Percentiles rank a stretch among this genome's conserved stretches.
Conservation (phyloP, 2,113 vertebrate genomes). For the Rattus rattus region DNA sequence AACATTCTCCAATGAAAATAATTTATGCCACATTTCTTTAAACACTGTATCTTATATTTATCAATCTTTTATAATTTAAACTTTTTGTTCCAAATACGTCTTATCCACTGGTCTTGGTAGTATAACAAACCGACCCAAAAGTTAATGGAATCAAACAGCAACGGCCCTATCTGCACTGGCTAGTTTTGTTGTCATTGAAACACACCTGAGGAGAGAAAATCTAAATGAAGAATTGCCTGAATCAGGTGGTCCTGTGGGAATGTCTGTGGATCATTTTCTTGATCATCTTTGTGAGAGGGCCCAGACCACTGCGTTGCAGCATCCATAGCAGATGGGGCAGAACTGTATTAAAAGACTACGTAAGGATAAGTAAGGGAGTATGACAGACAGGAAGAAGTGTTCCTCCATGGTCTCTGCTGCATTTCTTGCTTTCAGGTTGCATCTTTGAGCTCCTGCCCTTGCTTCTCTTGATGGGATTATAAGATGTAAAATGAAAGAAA, state of each 20-base stretch:
- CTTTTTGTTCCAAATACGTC: slow-evolving; percentile 64
- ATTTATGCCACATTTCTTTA: background rate
- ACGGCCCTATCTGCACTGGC: background rate
- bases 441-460: background rate
- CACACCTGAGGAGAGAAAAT: background rate
- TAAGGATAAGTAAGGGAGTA: background rate
- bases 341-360: background rate
- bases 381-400: background rate
- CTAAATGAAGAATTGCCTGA: background rate
- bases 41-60: background rate
- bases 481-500: background rate
- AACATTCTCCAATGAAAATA: background rate
- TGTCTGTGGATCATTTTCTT: background rate
- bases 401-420: background rate
- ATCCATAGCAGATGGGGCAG: background rate
- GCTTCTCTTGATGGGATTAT: background rate
- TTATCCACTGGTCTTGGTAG: background rate
- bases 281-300: background rate
- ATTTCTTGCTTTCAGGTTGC: background rate
- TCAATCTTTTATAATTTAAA: slow-evolving; percentile 61
- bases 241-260: background rate
- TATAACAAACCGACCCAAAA: background rate
- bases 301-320: background rate
- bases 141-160: background rate
- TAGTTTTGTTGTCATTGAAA: background rate